Conservation (phyloP, 2,797 vertebrate species). For the Cryptoprocta ferox region DNA sequence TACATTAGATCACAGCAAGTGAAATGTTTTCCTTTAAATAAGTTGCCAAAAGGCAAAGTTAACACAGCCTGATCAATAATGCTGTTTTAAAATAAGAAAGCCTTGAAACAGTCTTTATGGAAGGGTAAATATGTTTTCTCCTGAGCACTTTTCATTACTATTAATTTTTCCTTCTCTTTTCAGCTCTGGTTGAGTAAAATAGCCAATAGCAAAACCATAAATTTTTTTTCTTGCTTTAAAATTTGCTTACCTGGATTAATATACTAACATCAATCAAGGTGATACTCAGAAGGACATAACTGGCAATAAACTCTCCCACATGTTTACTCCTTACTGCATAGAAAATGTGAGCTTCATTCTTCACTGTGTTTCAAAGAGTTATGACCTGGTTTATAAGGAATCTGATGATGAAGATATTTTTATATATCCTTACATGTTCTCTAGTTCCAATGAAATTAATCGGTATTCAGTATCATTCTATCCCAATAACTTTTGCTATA, state of each 20-base stretch:
- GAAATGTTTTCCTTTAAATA: slow-evolving; percentile 49
- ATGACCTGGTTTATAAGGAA: not conserved
- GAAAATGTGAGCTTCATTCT: not conserved
- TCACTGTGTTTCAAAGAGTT: not conserved
- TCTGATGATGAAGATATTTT: not conserved
- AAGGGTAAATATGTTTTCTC: slow-evolving; percentile 43
- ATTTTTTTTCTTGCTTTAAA: slow-evolving; percentile 42
- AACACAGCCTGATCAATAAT: slow-evolving; percentile 57
- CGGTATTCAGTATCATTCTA: not conserved
- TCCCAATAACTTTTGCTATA: not conserved
- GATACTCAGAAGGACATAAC: slow-evolving; percentile 38
- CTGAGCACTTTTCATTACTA: slow-evolving; percentile 26
- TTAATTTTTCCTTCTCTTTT: slow-evolving; percentile 18
- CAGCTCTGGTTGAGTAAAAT: slow-evolving; percentile 6
- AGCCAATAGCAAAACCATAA: slow-evolving; percentile 29
- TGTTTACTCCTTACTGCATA: not conserved
- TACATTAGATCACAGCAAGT: slow-evolving; percentile 30
- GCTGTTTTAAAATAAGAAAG: slow-evolving; percentile 63
- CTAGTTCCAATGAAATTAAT: not conserved
- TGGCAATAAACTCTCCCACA: not conserved
- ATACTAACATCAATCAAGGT: slow-evolving; percentile 50
- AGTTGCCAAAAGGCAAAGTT: slow-evolving; percentile 59
- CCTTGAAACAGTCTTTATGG: slow-evolving; percentile 38
- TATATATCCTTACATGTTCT: not conserved
- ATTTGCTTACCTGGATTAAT: slow-evolving; percentile 52